Conservation (phyloP, 1,140 invertebrate genomes). For the Episyrphus balteatus region DNA sequence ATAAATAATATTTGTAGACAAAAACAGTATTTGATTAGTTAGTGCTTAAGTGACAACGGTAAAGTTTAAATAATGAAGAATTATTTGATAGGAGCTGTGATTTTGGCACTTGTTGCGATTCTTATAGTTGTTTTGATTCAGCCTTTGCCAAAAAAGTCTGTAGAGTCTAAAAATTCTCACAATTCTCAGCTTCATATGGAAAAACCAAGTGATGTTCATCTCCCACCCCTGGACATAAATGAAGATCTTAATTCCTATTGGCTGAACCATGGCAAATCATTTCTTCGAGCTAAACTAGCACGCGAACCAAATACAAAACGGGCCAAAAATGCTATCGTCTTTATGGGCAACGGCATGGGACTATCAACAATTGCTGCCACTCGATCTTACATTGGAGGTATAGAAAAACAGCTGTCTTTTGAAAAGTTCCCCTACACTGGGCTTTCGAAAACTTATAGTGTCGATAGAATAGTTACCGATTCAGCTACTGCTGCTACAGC, state of each 20-base stretch:
- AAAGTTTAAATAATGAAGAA: no score
- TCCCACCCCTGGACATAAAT: no score
- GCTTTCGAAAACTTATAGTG: slow-evolving; percentile 72
- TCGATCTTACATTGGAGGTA: slow-evolving; percentile 49
- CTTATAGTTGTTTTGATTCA: no score
- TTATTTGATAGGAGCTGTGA: no score
- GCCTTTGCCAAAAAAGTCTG: no score
- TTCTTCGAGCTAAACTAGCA: slow-evolving; percentile 19
- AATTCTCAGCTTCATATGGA: no score
- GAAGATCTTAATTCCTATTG: slow-evolving; percentile 34
- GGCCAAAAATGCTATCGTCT: slow-evolving; percentile 65
- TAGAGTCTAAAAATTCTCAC: no score
- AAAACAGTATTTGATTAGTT: no score
- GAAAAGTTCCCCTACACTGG: slow-evolving; percentile 66
- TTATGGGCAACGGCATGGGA: slow-evolving; percentile 74
- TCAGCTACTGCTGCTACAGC: slow-evolving; percentile 65
- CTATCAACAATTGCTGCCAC: slow-evolving; percentile 60
- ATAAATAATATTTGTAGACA: no score
- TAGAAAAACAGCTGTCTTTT: slow-evolving; percentile 57
- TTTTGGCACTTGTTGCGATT: no score
- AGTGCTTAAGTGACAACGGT: no score
- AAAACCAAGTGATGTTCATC: no score
- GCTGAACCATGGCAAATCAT: slow-evolving; percentile 25
- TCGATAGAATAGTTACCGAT: slow-evolving; percentile 70
- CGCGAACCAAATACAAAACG: slow-evolving; percentile 37